A percentile compares a stretch with the other conserved stretches of the same genome.
Evolutionary conservation across 2,797 vertebrate species (phyloP).

Genomic region (Numenius phaeopus): DNA sequence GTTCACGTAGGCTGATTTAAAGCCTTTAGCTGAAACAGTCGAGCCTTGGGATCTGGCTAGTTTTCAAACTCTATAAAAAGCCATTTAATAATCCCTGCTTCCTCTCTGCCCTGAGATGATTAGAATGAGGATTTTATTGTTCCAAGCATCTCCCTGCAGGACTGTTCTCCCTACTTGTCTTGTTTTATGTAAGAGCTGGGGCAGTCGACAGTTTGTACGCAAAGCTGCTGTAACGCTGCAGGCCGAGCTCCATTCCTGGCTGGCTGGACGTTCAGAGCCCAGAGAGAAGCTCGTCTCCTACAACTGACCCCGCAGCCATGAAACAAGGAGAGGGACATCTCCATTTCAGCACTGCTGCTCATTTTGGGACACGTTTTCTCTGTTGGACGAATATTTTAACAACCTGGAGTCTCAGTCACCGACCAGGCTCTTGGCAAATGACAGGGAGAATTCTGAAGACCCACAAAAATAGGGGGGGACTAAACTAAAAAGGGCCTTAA

Average conservation of each 20-base stretch:
- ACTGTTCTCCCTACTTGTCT: background rate
- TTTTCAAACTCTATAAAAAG: conserved; percentile 52
- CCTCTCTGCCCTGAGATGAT: background rate
- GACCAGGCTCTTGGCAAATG: background rate
- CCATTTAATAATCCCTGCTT: conserved; percentile 22
- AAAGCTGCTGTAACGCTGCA: background rate
- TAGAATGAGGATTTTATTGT: conserved; percentile 11
- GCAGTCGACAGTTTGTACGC: background rate
- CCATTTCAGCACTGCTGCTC: background rate
- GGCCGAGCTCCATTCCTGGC: background rate
- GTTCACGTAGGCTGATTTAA: background rate
- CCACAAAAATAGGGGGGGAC: background rate
- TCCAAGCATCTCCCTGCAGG: background rate
- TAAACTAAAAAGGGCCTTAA: background rate
- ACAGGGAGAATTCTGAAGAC: background rate
- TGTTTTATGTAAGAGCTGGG: background rate
- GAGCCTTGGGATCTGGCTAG: background rate
- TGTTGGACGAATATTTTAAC: background rate
- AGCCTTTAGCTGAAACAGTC: background rate
- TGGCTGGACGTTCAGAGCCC: background rate
- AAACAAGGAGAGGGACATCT: background rate
- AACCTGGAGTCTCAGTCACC: background rate
- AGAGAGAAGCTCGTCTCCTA: background rate
- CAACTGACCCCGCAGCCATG: background rate
- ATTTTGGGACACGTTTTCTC: background rate